phyloP scores from a whole-genome alignment of 2,888 invertebrate species.

The Luperina testacea region DNA sequence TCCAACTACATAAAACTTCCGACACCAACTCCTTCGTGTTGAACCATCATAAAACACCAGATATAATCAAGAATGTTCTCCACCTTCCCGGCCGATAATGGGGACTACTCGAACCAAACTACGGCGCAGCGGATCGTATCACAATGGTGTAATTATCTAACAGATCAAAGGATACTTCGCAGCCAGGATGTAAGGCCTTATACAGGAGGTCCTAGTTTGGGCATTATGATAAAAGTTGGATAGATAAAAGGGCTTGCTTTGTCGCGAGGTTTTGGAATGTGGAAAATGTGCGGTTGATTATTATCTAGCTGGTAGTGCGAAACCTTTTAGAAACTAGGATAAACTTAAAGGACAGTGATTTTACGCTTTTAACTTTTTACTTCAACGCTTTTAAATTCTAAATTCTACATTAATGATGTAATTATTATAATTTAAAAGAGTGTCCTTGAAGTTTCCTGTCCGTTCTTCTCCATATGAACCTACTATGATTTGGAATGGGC shows the following conservation, averaged over 20 bases:
- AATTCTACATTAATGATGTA: neutral
- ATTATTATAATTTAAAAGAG: neutral
- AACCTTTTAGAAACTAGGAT: neutral
- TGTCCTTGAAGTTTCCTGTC: neutral
- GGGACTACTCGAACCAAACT: slow-evolving; percentile 60
- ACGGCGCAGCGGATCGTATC: slow-evolving; percentile 60
- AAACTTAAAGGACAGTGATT: neutral
- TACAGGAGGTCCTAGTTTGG: slow-evolving; percentile 65
- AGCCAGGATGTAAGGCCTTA: slow-evolving; percentile 59
- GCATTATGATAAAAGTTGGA: slow-evolving; percentile 7
- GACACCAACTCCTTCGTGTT: slow-evolving; percentile 25
- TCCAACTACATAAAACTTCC: slow-evolving; percentile 6
- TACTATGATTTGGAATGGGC: neutral
- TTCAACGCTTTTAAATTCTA: too few relatives aligned
- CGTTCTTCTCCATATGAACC: neutral
- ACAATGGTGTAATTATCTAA: slow-evolving; percentile 80
- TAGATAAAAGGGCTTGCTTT: neutral
- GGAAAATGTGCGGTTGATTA: neutral
- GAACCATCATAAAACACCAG: slow-evolving; percentile 46
- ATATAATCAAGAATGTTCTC: slow-evolving; percentile 46
- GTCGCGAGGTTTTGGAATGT: neutral
- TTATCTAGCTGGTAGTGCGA: neutral
- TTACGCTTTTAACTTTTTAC: neutral
- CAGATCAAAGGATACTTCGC: slow-evolving; percentile 68
- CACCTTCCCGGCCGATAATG: slow-evolving; percentile 31